Evolutionary conservation across 1,140 invertebrate genomes (phyloP).

Genomic region (Hydropsyche tenuis): DNA sequence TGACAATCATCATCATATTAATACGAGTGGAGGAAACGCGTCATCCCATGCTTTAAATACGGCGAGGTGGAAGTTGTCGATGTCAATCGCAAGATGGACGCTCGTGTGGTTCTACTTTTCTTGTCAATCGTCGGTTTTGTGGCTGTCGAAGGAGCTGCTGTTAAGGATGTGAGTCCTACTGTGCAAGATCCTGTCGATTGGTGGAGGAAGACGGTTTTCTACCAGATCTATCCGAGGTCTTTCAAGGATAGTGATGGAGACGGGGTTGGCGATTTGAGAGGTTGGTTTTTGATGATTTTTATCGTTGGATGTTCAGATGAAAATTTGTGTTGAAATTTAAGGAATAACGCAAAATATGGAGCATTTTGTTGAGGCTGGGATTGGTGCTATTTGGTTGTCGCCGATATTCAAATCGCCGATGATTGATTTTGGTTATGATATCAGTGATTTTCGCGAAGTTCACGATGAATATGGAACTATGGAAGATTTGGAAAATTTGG

Average conservation of each 20-base stretch:
- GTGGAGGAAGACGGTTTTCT: slow-evolving; percentile 74
- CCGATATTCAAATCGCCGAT: slow-evolving; percentile 74
- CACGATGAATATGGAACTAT: slow-evolving; percentile 75
- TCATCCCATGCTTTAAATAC: not conserved
- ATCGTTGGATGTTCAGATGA: not conserved
- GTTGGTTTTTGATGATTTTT: slow-evolving; percentile 52
- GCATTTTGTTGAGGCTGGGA: slow-evolving; percentile 63
- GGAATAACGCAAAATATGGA: slow-evolving; percentile 63
- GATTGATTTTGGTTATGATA: slow-evolving; percentile 77
- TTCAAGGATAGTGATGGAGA: slow-evolving; percentile 68
- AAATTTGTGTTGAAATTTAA: slow-evolving; percentile 48
- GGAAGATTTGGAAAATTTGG: slow-evolving; percentile 72
- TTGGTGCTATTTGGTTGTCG: slow-evolving; percentile 72
- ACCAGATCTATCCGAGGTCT: slow-evolving; percentile 75
- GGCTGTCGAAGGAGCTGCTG: not conserved
- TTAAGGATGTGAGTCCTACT: not conserved
- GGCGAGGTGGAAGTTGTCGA: not conserved
- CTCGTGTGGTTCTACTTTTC: too few species aligned
- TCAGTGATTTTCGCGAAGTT: slow-evolving; percentile 77
- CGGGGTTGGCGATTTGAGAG: slow-evolving; percentile 68
- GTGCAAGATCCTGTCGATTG: slow-evolving; percentile 59
- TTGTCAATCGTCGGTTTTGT: not conserved
- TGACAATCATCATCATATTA: not conserved
- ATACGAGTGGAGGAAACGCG: not conserved
- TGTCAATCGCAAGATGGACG: not conserved